phyloP scores from a whole-genome alignment of 1,140 invertebrate genomes.

The Hycleus cichorii region DNA sequence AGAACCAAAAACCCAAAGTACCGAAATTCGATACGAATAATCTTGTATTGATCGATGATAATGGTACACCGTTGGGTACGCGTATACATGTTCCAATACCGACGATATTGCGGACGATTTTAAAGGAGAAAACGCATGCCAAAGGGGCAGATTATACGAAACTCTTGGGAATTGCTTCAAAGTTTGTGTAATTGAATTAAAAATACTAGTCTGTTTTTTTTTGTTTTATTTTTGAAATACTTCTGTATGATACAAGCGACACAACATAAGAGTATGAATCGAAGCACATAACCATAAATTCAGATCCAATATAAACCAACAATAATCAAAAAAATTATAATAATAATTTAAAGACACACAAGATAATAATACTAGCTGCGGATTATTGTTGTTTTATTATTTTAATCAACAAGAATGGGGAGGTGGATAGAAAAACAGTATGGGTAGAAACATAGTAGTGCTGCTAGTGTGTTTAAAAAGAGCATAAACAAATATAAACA shows the following conservation, averaged over 20 bases:
- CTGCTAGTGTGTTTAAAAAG: no score
- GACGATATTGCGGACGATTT: slow-evolving; percentile 76
- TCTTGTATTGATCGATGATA: slow-evolving; percentile 92
- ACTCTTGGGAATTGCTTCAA: slow-evolving; percentile 84
- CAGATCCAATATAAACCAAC: slow-evolving; percentile 10
- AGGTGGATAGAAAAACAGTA: no score
- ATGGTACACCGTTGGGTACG: slow-evolving; percentile 86
- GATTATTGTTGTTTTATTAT: no score
- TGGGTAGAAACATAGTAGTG: no score
- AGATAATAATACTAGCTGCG: no score
- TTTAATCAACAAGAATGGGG: no score
- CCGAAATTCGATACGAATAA: slow-evolving; percentile 97
- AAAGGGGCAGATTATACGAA: slow-evolving; percentile 94
- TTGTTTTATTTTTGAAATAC: slow-evolving; percentile 29
- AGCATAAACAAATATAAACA: no score
- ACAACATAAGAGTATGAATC: slow-evolving; percentile 32
- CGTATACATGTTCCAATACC: slow-evolving; percentile 93
- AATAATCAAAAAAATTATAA: background rate
- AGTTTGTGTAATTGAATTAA: slow-evolving; percentile 64
- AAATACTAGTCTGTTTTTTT: background rate
- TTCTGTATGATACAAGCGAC: slow-evolving; percentile 35
- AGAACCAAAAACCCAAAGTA: slow-evolving; percentile 71
- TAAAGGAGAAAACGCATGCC: slow-evolving; percentile 70
- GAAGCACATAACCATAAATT: slow-evolving; percentile 29
- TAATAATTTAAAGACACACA: background rate